Evolutionary conservation across 2,113 vertebrate species (phyloP).

Genomic region (Nycticryphes semicollaris): DNA sequence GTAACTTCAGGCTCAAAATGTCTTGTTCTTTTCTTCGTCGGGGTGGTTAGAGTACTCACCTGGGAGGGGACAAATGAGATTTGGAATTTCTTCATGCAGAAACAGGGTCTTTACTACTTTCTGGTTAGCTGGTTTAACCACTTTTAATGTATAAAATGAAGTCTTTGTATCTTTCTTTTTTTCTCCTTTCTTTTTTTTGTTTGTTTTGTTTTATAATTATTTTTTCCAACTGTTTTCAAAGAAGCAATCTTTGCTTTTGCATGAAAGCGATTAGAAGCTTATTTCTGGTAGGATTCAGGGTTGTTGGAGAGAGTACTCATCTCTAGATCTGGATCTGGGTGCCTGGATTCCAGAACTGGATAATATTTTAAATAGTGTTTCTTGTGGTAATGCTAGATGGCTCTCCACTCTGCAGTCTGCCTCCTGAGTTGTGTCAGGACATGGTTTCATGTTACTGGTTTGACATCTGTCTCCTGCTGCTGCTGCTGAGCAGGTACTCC

Average conservation of each 20-base stretch:
- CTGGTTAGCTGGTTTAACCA: neutral
- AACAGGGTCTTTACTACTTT: neutral
- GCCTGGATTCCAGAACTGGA: neutral
- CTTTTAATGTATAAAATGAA: neutral
- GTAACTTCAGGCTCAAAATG: neutral
- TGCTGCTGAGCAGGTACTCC: neutral
- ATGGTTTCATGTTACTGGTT: accelerated
- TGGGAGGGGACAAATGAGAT: neutral
- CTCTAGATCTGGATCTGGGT: neutral
- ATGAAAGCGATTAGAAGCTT: neutral
- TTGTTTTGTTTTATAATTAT: neutral
- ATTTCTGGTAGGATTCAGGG: neutral
- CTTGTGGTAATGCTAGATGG: neutral
- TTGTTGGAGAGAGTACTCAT: neutral
- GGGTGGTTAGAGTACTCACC: neutral
- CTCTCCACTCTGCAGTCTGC: neutral
- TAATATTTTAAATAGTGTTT: neutral
- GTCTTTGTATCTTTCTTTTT: neutral
- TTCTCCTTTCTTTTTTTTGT: neutral
- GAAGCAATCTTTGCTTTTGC: neutral
- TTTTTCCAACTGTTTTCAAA: neutral
- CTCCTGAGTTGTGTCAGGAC: neutral
- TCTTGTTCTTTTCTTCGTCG: neutral
- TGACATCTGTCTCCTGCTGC: neutral
- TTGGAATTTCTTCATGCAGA: neutral